phyloP scores from a whole-genome alignment of 2,797 vertebrate species.

The Sitta carolinensis region DNA sequence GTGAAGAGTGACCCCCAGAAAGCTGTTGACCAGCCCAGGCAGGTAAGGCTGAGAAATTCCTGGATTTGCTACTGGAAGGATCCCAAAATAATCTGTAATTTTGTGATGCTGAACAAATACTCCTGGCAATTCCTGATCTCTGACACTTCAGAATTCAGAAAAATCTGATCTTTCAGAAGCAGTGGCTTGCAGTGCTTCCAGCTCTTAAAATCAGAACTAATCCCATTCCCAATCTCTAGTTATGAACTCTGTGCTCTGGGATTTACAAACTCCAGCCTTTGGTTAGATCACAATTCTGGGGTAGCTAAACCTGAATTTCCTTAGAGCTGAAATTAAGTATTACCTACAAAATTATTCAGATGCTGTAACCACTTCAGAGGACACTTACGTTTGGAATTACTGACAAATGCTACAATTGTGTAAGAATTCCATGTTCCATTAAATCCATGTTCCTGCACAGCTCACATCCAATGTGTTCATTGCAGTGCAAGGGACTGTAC shows the following conservation, averaged over 20 bases:
- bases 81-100: neutral
- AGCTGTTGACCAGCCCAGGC: constrained; percentile 95
- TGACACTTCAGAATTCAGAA: neutral
- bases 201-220: neutral
- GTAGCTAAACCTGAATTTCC: neutral
- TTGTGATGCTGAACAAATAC: neutral
- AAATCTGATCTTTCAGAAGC: neutral
- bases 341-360: neutral
- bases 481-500: neutral
- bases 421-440: neutral
- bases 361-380: neutral
- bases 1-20: constrained; percentile 99
- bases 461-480: rapidly evolving
- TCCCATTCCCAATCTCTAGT: rapidly evolving
- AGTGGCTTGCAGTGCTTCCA: neutral
- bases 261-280: neutral
- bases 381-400: neutral
- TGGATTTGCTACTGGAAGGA: neutral
- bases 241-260: neutral
- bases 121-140: neutral
- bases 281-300: neutral
- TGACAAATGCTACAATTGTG: rapidly evolving
- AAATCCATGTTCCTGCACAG: neutral
- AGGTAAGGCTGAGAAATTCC: constrained; percentile 77
- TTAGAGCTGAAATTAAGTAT: neutral